phyloP scores from a whole-genome alignment of 2,888 invertebrate species.

The Diplazon laetatorius region DNA sequence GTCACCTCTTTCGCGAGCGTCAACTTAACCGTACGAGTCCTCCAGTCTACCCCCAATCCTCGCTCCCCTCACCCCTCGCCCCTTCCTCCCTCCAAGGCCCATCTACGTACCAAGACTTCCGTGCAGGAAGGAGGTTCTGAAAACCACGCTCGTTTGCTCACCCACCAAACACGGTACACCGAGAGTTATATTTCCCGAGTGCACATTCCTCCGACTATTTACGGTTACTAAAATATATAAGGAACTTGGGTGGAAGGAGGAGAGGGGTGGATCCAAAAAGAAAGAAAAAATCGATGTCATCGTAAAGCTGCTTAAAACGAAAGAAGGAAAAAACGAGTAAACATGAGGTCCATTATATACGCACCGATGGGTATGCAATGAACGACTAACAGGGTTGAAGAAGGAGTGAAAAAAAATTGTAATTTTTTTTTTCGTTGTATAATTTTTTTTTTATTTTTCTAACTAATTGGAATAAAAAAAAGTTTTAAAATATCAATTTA shows the following conservation, averaged over 20 bases:
- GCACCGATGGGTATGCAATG: not conserved
- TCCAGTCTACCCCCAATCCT: too few species aligned
- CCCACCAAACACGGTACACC: conserved; percentile 22
- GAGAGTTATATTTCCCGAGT: conserved; percentile 32
- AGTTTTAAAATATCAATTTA: too few species aligned
- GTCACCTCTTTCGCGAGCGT: conserved; percentile 36
- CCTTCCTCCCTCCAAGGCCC: not conserved
- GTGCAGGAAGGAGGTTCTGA: not conserved
- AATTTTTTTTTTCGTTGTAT: too few species aligned
- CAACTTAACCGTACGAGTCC: conserved; percentile 13
- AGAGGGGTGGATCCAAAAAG: not conserved
- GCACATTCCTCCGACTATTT: conserved; percentile 25
- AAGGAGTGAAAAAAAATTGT: too few species aligned
- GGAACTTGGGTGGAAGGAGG: conserved; percentile 1
- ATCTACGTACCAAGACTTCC: not conserved
- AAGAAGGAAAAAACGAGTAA: conserved; percentile 1
- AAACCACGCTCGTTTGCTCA: conserved; percentile 41
- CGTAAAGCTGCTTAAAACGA: conserved; percentile 12
- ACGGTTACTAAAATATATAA: conserved; percentile 43
- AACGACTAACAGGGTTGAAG: too few species aligned
- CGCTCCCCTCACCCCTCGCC: too few species aligned
- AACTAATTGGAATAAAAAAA: too few species aligned
- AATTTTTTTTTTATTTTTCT: not conserved
- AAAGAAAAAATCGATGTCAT: conserved; percentile 25
- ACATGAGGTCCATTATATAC: not conserved